These are phyloP conservation scores for Burhinus oedicnemus DNA, from an alignment of 2,113 vertebrate species.

Conservation along the genomic window DNA sequence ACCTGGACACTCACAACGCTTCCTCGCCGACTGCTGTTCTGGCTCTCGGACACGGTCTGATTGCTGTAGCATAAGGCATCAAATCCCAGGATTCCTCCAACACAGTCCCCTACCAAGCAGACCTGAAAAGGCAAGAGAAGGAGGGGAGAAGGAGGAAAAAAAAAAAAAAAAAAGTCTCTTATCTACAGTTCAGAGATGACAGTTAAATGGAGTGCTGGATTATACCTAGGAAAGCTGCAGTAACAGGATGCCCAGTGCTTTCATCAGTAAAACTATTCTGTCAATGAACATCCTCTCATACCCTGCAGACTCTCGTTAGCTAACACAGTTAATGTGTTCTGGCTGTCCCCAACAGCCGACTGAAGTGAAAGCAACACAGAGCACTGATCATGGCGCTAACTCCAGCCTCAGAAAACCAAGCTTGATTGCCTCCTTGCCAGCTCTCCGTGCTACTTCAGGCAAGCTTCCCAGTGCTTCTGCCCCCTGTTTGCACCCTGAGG, in stretches of 20 bases:
- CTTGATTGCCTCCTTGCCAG: neutral
- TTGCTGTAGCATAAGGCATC: constrained; percentile 93
- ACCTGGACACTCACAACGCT: constrained; percentile 92
- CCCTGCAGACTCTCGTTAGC: neutral
- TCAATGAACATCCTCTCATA: neutral
- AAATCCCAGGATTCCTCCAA: constrained; percentile 95
- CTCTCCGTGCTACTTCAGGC: neutral
- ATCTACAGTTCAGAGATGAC: neutral
- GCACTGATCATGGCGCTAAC: neutral
- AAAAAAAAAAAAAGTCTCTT: neutral
- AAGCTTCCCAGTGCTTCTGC: neutral
- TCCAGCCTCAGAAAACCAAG: neutral
- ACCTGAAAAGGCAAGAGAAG: constrained; percentile 78
- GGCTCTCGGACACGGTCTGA: constrained; percentile 88
- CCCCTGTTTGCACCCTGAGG: rapidly evolving
- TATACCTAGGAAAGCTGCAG: neutral
- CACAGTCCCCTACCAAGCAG: constrained; percentile 95
- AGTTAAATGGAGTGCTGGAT: neutral
- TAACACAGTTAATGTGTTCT: neutral
- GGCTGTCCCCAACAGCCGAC: neutral
- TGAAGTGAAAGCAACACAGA: neutral
- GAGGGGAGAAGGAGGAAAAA: neutral
- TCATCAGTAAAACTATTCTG: neutral
- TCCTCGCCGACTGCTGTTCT: constrained; percentile 92
- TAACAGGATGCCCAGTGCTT: neutral